Percentiles rank a stretch among this genome's conserved stretches.
These are phyloP conservation scores for Criorhina ranunculi DNA, from an alignment of 2,888 invertebrate species.

Conservation along the genomic window DNA sequence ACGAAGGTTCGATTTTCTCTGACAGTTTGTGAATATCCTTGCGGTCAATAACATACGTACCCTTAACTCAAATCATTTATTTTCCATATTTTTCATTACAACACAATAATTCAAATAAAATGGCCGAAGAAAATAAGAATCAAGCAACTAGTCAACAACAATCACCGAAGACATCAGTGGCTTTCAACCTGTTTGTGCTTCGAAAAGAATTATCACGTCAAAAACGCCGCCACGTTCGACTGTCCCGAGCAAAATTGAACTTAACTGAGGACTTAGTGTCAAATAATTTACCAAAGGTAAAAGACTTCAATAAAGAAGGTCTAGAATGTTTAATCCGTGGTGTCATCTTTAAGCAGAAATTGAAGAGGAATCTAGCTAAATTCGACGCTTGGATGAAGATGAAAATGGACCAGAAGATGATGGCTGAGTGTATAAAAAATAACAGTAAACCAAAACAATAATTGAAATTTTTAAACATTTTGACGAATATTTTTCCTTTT, in stretches of 20 bases:
- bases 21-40: no score
- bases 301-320: not conserved
- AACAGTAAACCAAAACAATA: not conserved
- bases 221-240: not conserved
- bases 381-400: constrained; percentile 1
- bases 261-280: not conserved
- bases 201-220: not conserved
- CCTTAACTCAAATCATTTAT: no score
- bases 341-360: constrained; percentile 4
- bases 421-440: not conserved
- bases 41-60: no score
- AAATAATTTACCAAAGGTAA: not conserved
- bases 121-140: not conserved
- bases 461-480: no score
- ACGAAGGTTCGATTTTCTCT: no score
- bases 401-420: not conserved
- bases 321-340: not conserved
- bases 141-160: not conserved
- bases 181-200: not conserved
- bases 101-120: not conserved
- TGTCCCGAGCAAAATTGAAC: not conserved
- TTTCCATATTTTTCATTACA: no score
- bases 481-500: no score
- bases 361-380: not conserved
- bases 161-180: not conserved